Conservation (phyloP, 1,140 invertebrate species). For the Caenorhabditis inopinata region DNA sequence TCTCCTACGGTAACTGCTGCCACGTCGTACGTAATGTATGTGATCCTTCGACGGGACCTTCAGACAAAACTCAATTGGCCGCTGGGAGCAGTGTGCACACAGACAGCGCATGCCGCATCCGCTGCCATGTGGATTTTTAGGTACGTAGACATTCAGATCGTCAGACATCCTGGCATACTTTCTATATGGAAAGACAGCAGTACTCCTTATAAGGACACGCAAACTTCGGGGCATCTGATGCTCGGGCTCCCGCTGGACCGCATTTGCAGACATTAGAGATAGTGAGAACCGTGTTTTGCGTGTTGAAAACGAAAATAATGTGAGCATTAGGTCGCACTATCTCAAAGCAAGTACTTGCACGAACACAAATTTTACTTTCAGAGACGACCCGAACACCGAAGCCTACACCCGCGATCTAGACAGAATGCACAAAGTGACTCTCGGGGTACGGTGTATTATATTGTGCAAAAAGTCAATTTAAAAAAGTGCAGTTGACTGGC, state of each 20-base stretch:
- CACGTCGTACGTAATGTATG: constrained; percentile 55
- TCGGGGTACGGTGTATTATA: constrained; percentile 48
- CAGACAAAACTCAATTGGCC: constrained; percentile 55
- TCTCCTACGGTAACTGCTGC: neutral
- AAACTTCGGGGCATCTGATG: no score
- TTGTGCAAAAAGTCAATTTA: neutral
- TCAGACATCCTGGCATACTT: no score
- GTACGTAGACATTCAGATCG: no score
- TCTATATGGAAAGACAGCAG: no score
- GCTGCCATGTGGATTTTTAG: constrained; percentile 58
- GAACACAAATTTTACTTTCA: constrained; percentile 10
- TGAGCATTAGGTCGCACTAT: no score
- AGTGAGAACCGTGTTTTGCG: no score
- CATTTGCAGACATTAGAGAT: no score
- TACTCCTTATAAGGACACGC: no score
- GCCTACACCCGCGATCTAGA: constrained; percentile 57
- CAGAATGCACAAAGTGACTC: constrained; percentile 59
- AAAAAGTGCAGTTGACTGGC: no score
- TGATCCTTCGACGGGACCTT: constrained; percentile 57
- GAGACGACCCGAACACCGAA: constrained; percentile 55
- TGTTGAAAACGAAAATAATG: no score
- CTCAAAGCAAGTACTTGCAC: no score
- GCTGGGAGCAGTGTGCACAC: constrained; percentile 57
- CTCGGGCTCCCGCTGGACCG: no score
- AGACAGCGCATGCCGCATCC: constrained; percentile 59